These are phyloP conservation scores for Batillaria attramentaria DNA, from an alignment of 1,140 invertebrate genomes.

Conservation along the genomic window DNA sequence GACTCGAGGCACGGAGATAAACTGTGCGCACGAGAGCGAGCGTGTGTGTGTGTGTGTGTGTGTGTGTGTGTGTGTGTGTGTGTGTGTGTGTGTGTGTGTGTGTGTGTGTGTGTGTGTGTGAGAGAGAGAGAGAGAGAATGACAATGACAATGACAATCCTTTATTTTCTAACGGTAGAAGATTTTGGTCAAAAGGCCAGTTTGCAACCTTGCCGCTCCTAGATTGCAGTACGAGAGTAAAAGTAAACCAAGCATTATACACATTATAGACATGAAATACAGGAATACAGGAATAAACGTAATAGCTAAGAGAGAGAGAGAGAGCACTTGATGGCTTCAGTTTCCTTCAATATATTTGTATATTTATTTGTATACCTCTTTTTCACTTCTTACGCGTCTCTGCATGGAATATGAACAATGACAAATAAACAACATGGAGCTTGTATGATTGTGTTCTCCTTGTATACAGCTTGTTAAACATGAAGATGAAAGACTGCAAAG, in stretches of 20 bases:
- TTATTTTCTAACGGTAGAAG: neutral
- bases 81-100: neutral
- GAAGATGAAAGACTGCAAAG: no score
- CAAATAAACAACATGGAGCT: no score
- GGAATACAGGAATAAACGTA: neutral
- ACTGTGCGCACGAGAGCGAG: no score
- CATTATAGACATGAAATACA: neutral
- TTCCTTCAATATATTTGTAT: no score
- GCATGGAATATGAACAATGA: no score
- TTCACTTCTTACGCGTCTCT: no score
- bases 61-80: slow-evolving; percentile 8
- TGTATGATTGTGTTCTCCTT: no score
- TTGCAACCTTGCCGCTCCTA: neutral
- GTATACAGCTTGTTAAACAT: no score
- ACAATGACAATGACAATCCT: neutral
- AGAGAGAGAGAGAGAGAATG: neutral
- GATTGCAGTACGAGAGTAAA: neutral
- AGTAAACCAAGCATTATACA: neutral
- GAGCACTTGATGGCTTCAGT: no score
- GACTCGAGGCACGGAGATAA: no score
- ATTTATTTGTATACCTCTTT: no score
- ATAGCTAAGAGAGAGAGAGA: no score
- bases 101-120: neutral
- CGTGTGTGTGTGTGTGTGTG: neutral
- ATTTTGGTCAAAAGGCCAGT: neutral